Evolutionary conservation across 2,888 invertebrate species (phyloP), one percentile per base, ranked within the genome.

Genomic region (Adelognathus sp.): DNA sequence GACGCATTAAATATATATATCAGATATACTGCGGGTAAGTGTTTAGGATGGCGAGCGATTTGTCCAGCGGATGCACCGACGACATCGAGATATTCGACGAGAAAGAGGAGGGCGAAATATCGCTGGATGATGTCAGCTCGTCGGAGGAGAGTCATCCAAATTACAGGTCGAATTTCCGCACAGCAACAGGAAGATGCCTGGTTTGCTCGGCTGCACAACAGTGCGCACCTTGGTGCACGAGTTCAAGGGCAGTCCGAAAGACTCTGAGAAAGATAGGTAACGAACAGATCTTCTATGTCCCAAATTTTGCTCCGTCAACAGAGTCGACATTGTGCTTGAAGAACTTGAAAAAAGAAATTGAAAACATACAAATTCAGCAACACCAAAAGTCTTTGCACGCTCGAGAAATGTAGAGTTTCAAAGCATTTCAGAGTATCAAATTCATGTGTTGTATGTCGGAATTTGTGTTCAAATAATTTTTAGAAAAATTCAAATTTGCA

Each of bases 31-130:
- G 36, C 70, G 83, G 82, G 75, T 81, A 82, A 84, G 81, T 85
- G 81, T 85, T 82, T 81, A 85, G 71, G 83, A 90, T 90, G 90
- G 90, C 90, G 82, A 90, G 89, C 81, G 90, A 90, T 80, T 74
- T 90, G 36, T 90, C 90, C 74, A 90, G 89, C 81, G 88, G 86
- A 52, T 86, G 88, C 71, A 86, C 86, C 33, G 89, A 90, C 72
- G 84, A 86, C 33, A 86, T 87, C 44, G 88, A 86, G 70, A 83
- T 83, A 60, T 84, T 88, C 78, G 84, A 89, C 46, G 89, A 88
- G 56, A 91, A 90, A 72, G 90, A 90, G 60, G 91, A 91, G 81
- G 91, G 91, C 60, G 91, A 91, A 67, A 88, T 91, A 73, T 91
- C 91, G 6, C 83, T 91, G 74, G 91, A 91, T 69, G 91, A 91